Percentiles rank a stretch among this genome's conserved stretches.
Evolutionary conservation across 1,140 invertebrate genomes (phyloP).

Genomic region (Hyposmocoma kahamanoa): DNA sequence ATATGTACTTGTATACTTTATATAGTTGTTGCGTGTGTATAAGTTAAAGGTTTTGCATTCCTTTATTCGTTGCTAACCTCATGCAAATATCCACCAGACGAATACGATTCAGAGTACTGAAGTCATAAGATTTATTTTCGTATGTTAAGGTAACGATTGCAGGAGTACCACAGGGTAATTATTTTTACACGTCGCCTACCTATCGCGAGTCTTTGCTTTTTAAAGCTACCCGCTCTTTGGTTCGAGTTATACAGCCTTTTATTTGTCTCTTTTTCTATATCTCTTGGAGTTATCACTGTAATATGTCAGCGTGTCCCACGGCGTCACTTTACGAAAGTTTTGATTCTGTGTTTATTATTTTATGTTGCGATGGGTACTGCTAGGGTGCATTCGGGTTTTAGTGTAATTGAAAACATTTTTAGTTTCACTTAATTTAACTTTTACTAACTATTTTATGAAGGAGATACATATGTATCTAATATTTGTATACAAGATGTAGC

Average conservation of each 20-base stretch:
- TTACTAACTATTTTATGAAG: too few species aligned
- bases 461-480: too few species aligned
- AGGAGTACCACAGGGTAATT: slow-evolving; percentile 24
- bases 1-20: too few species aligned
- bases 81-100: too few species aligned
- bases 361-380: slow-evolving; percentile 20
- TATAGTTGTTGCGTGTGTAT: too few species aligned
- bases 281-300: slow-evolving; percentile 31
- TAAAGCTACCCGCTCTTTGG: slow-evolving; percentile 36
- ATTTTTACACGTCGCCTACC: slow-evolving; percentile 49
- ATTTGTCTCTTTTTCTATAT: slow-evolving; percentile 22
- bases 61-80: too few species aligned
- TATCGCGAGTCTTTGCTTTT: slow-evolving; percentile 40
- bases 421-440: too few species aligned
- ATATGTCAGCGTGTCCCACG: slow-evolving; percentile 41
- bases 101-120: neutral
- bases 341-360: slow-evolving; percentile 33
- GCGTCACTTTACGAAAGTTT: slow-evolving; percentile 43
- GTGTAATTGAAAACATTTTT: too few species aligned
- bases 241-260: slow-evolving; percentile 24
- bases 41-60: too few species aligned
- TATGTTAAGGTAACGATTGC: neutral
- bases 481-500: too few species aligned
- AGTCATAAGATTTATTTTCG: neutral
- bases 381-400: too few species aligned